Percentiles rank a stretch among this genome's conserved stretches.
phyloP scores from a whole-genome alignment of 2,888 invertebrate species.

The Caradrina kadenii region DNA sequence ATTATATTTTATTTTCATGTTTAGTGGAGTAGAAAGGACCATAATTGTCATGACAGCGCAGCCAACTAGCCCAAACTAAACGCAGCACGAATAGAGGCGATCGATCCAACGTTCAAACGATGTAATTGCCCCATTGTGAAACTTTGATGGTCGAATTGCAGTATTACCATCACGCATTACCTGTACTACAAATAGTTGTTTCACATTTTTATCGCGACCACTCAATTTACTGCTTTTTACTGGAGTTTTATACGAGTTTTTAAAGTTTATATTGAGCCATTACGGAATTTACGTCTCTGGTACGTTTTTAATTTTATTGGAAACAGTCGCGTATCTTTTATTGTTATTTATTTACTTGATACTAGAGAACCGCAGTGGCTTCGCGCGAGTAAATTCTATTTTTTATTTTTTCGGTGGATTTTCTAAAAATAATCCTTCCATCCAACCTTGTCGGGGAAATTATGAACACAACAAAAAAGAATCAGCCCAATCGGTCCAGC shows the following conservation, averaged over 20 bases:
- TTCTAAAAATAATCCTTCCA: too few relatives aligned
- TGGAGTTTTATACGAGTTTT: slow-evolving; percentile 65
- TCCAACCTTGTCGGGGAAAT: too few relatives aligned
- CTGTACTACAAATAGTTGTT: slow-evolving; percentile 61
- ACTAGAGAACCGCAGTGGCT: too few relatives aligned
- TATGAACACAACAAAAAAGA: too few relatives aligned
- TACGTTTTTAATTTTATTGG: slow-evolving; percentile 51
- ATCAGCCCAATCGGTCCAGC: too few relatives aligned
- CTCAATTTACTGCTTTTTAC: slow-evolving; percentile 62
- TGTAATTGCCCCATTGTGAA: slow-evolving; percentile 81
- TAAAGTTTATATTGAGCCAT: slow-evolving; percentile 61
- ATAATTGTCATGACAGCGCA: slow-evolving; percentile 2
- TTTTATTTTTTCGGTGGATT: too few relatives aligned
- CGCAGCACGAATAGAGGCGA: slow-evolving; percentile 62
- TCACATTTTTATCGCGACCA: slow-evolving; percentile 58
- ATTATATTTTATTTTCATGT: not conserved
- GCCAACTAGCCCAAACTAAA: slow-evolving; percentile 54
- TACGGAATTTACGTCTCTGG: slow-evolving; percentile 39
- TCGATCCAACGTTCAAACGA: slow-evolving; percentile 71
- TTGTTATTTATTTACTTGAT: not conserved
- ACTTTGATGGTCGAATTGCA: slow-evolving; percentile 74
- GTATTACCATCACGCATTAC: slow-evolving; percentile 72
- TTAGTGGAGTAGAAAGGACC: not conserved
- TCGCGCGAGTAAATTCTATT: too few relatives aligned
- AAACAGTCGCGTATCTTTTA: slow-evolving; percentile 18